Conservation (phyloP, 2,113 vertebrate species). For the Maccullochella peelii region DNA sequence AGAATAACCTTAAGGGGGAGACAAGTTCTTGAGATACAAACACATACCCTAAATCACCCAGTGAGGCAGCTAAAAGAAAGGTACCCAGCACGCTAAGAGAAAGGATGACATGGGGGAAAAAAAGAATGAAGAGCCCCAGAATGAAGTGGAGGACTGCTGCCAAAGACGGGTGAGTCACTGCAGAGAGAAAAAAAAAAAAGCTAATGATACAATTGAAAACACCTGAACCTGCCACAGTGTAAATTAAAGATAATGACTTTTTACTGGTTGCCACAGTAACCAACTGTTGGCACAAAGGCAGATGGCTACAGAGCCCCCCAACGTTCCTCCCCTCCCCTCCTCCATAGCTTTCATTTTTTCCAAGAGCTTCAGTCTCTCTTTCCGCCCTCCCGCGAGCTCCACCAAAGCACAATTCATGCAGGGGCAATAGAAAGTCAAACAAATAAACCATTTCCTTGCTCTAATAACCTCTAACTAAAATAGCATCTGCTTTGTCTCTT, state of each 20-base stretch:
- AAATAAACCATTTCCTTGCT: slow-evolving; percentile 39
- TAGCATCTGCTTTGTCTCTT: slow-evolving; percentile 26
- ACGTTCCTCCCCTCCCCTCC: background rate
- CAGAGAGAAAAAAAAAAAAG: slow-evolving; percentile 30
- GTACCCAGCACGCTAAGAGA: slow-evolving; percentile 20
- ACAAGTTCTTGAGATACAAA: slow-evolving; percentile 9
- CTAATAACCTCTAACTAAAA: slow-evolving; percentile 44
- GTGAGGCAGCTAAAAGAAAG: slow-evolving; percentile 36
- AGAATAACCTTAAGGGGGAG: slow-evolving; percentile 29
- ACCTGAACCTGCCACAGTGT: slow-evolving; percentile 82
- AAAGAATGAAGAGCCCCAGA: slow-evolving; percentile 26
- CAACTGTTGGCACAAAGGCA: slow-evolving; percentile 75
- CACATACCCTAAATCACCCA: slow-evolving; percentile 33
- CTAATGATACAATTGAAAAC: slow-evolving; percentile 79
- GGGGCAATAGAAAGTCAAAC: slow-evolving; percentile 32
- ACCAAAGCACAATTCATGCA: slow-evolving; percentile 49
- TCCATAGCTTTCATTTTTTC: slow-evolving; percentile 49
- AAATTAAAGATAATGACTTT: slow-evolving; percentile 84
- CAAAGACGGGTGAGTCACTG: slow-evolving; percentile 67
- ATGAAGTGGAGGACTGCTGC: slow-evolving; percentile 46
- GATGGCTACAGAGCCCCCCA: slow-evolving; percentile 61
- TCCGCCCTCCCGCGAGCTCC: slow-evolving; percentile 7
- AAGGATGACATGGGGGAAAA: slow-evolving; percentile 36
- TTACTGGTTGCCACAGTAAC: slow-evolving; percentile 84
- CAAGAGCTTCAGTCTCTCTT: slow-evolving; percentile 37